Percentiles rank a stretch among this genome's conserved stretches.
Conservation (phyloP, 2,888 invertebrate species). For the Brachyopa scutellaris region DNA sequence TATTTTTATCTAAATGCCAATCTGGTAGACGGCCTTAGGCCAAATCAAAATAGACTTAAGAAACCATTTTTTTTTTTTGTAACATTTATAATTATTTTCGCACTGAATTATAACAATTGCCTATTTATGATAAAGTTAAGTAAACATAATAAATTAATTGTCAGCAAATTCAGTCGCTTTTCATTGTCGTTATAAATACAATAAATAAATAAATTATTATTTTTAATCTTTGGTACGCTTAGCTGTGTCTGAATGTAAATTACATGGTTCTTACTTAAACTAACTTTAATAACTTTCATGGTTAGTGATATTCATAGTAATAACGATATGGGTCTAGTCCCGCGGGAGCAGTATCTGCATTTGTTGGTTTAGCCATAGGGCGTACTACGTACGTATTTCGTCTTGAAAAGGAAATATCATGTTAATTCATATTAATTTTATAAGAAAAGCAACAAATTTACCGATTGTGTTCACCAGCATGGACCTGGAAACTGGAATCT, state of each 20-base stretch:
- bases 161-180: constrained; percentile 8
- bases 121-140: constrained; percentile 12
- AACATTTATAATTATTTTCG: too few relatives aligned
- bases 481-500: constrained; percentile 87
- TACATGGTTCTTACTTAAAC: constrained; percentile 33
- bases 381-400: constrained; percentile 86
- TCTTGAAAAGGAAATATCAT: constrained; percentile 78
- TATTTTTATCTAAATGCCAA: too few relatives aligned
- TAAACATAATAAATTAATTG: neutral
- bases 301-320: constrained; percentile 83
- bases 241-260: constrained; percentile 48
- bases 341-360: constrained; percentile 75
- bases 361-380: constrained; percentile 82
- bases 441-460: constrained; percentile 64
- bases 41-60: too few relatives aligned
- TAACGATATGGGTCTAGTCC: constrained; percentile 85
- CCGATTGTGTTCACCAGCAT: constrained; percentile 86
- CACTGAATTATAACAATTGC: neutral
- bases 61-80: too few relatives aligned
- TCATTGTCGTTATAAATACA: constrained; percentile 13
- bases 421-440: neutral
- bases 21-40: too few relatives aligned
- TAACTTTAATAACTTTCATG: constrained; percentile 11
- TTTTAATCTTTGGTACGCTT: constrained; percentile 49
- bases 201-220: constrained; percentile 30